A percentile compares a stretch with the other conserved stretches of the same genome.
phyloP scores from a whole-genome alignment of 2,797 vertebrate species.

The Coracias cyanogaster region DNA sequence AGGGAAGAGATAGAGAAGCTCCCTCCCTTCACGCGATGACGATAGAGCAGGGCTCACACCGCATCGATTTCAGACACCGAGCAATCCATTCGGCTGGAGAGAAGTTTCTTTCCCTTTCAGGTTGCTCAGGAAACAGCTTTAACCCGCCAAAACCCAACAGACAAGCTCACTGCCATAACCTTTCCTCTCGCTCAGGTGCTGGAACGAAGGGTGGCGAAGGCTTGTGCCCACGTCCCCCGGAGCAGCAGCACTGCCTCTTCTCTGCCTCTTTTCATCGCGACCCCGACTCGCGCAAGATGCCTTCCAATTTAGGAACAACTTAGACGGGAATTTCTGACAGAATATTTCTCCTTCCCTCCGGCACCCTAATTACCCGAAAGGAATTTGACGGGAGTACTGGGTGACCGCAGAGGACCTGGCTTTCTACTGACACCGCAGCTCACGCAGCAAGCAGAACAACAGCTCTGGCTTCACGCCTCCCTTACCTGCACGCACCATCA shows the following conservation, averaged over 20 bases:
- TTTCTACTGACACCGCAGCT: background rate
- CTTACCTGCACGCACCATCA: slow-evolving; percentile 53
- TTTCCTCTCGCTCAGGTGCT: accelerated
- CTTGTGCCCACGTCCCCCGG: accelerated
- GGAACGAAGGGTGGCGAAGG: accelerated
- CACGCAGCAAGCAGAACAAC: accelerated
- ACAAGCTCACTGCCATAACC: background rate
- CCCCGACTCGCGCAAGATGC: accelerated
- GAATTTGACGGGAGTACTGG: accelerated
- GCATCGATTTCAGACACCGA: accelerated
- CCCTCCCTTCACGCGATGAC: accelerated
- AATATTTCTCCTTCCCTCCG: background rate
- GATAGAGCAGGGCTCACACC: background rate
- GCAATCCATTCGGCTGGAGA: accelerated
- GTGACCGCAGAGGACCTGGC: background rate
- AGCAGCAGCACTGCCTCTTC: accelerated
- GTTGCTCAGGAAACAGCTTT: accelerated
- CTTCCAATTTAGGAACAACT: background rate
- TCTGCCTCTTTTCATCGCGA: background rate
- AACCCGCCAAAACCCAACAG: background rate
- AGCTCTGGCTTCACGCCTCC: background rate
- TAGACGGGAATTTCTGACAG: accelerated
- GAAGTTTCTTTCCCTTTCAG: background rate
- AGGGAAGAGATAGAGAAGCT: background rate
- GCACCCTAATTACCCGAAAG: background rate